These are phyloP conservation scores for Hiodon alosoides DNA, from an alignment of 2,113 vertebrate genomes.

Conservation along the genomic window DNA sequence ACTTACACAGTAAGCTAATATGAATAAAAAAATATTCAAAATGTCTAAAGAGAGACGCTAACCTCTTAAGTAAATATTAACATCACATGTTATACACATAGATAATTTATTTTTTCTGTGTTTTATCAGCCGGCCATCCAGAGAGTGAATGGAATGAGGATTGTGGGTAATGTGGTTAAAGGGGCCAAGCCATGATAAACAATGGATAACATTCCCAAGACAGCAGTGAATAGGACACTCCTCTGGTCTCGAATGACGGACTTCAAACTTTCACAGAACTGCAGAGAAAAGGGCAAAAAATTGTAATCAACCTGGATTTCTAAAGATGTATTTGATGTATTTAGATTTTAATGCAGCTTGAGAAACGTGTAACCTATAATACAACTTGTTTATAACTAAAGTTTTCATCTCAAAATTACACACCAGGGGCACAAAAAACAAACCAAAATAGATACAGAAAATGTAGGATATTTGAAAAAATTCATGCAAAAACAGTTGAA, in stretches of 20 bases:
- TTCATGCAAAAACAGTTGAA: too few relatives aligned
- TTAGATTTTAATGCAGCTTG: too few relatives aligned
- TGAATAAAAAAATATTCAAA: constrained; percentile 7
- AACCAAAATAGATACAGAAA: too few relatives aligned
- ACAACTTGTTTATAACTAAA: too few relatives aligned
- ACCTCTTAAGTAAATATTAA: background rate
- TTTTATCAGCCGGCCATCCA: constrained; percentile 84
- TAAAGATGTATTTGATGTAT: too few relatives aligned
- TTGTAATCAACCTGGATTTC: too few relatives aligned
- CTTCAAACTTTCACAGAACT: constrained; percentile 90
- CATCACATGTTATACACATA: background rate
- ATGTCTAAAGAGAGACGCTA: background rate
- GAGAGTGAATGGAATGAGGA: constrained; percentile 80
- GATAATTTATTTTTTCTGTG: background rate
- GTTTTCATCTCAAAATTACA: too few relatives aligned
- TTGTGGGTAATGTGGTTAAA: constrained; percentile 66
- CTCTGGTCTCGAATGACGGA: constrained; percentile 83
- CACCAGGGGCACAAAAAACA: too few relatives aligned
- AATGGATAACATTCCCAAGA: constrained; percentile 73
- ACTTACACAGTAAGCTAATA: constrained; percentile 30
- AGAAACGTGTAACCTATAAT: too few relatives aligned
- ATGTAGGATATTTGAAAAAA: too few relatives aligned
- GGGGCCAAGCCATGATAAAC: constrained; percentile 68
- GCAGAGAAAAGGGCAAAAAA: constrained; percentile 25
- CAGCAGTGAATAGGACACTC: constrained; percentile 61